Base-by-base conservation (phyloP, 2,888 invertebrate species). In the Yponomeuta malinellus region DNA sequence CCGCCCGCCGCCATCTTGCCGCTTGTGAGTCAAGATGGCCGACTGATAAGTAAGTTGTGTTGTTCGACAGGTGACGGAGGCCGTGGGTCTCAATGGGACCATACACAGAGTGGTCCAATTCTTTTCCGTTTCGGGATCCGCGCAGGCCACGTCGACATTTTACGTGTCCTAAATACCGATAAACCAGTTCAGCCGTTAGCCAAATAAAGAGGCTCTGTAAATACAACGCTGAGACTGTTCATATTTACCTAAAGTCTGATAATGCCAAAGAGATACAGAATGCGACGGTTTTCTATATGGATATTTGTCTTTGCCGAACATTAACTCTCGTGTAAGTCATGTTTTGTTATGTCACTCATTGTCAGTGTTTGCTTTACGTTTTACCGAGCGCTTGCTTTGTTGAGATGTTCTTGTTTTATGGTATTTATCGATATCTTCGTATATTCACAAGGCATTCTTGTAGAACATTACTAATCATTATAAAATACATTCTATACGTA, bases 111-210 rank as follows among this genome's bases (percentile, higher is more conserved):
- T 94, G 93, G 93, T 93, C 85, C 93, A 93, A 81, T 93, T 93
- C 93, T 93, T 94, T 93, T 93, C 93, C 83, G 90, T 93, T 85
- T 90, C 91, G 85, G 93, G 93, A 89, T 92, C 93, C 81, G 87
- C 93, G 83, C 92, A 93, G 87, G 93, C 93, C 91, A 93, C 93
- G 75, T 93, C 94, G 83, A 93, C 93, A 87, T 94, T 94, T 93
- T 94, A 94, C 89, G 93, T 94, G 84, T 93, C 93, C 83, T 93
- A 93, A 23, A 85, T 93, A 92, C 87, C 93, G 90, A 92, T 82
- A 77, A 81, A 81, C 80, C 81, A 79, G 79, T 79, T 82, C 83
- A 81, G 74, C 75, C 83, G 83, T 48, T 69, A 69, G 69, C 48
- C 48, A 52, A 48, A 68, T n/a, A 63, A 65, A n/a, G 78, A 80